Base-by-base conservation (phyloP, 2,888 invertebrate species). In the Brenthis hecate region DNA sequence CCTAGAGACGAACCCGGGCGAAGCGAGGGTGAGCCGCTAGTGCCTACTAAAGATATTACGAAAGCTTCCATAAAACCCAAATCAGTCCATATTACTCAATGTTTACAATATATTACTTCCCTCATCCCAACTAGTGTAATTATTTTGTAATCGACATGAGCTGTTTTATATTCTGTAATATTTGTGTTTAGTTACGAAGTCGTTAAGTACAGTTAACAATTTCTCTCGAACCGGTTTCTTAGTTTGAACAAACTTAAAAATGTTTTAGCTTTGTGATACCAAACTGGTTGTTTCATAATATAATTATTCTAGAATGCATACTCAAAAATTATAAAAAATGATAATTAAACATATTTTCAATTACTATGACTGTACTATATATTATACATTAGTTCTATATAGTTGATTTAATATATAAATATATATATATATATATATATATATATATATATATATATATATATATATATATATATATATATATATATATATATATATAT, bases 181-280 rank as follows among this genome's bases (percentile, higher is more conserved):
- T 84, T 84, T 82, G 82, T 86, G 83, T 87, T 87, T 85, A 85
- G 86, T 86, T 85, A 86, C 85, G 79, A 85, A 87, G 83, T 88
- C 84, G 87, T 89, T 88, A 89, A 85, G 86, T 87, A 89, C 89
- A 87, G 89, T 88, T 90, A 89, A 87, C 86, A 88, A 87, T 89
- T 90, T 90, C 89, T 91, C 87, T 88, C 73, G 73, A 82, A 89
- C 91, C 87, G 89, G 90, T 91, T 89, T 79, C 81, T 80, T 76
- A 82, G 83, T 85, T 85, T 83, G 83, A 85, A 86, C 85, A 84
- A 86, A 85, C 86, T 85, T 68, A 74, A 74, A 74, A 43, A 60
- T 50, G 71, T 83, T 80, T 85, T 83, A 83, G 81, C 81, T 83
- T 86, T 85, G 85, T 84, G 82, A 81, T 81, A 84, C 74, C 77